Evolutionary conservation across 2,888 invertebrate genomes (phyloP).

Genomic region (Papilio elwesi): DNA sequence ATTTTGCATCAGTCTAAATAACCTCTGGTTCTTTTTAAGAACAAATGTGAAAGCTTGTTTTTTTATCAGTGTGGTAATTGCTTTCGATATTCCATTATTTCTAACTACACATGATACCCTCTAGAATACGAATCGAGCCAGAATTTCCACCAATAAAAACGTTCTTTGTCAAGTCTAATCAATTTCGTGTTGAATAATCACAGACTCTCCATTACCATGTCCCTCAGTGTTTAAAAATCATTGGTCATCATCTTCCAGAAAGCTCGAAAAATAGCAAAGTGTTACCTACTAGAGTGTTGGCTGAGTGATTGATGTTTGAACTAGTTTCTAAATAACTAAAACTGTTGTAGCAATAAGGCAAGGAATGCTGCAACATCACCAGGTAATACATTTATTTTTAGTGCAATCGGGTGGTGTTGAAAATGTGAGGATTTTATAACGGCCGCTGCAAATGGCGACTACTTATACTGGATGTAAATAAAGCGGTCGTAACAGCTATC

Average conservation of each 20-base stretch:
- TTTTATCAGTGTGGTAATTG: too few relatives aligned
- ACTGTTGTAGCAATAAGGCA: constrained; percentile 1
- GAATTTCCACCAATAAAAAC: too few relatives aligned
- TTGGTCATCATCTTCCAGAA: too few relatives aligned
- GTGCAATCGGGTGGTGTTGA: constrained; percentile 3
- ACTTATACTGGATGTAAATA: constrained; percentile 36
- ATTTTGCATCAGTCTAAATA: neutral
- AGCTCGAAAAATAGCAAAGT: too few relatives aligned
- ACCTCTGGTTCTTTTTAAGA: neutral
- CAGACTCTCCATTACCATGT: too few relatives aligned
- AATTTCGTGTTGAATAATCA: too few relatives aligned
- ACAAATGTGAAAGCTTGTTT: too few relatives aligned
- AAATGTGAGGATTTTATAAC: constrained; percentile 24
- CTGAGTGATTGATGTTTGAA: neutral
- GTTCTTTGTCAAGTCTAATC: too few relatives aligned
- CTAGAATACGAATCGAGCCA: too few relatives aligned
- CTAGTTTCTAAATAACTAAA: constrained; percentile 7
- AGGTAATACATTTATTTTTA: constrained; percentile 7
- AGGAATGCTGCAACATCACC: constrained; percentile 14
- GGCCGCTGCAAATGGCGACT: constrained; percentile 15
- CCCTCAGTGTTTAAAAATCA: too few relatives aligned
- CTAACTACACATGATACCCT: too few relatives aligned
- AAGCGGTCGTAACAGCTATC: constrained; percentile 47
- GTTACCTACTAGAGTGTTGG: neutral
- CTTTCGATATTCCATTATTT: too few relatives aligned